Percentiles rank a stretch among this genome's conserved stretches.
phyloP scores from a whole-genome alignment of 2,888 invertebrate genomes.

The Andrena hattorfiana region DNA sequence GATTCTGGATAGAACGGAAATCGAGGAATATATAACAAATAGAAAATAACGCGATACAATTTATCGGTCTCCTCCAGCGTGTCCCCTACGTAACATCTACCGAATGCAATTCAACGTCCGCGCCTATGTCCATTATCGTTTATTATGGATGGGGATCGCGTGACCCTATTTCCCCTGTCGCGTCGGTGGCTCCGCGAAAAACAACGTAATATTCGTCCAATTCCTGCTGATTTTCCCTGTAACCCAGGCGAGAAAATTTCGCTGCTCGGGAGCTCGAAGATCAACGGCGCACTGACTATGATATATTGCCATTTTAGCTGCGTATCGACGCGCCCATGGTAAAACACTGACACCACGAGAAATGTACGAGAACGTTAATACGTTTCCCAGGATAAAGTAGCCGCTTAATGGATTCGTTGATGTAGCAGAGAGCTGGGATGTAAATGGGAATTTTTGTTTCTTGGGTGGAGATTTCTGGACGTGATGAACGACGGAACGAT shows the following conservation, averaged over 20 bases:
- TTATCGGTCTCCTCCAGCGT: slow-evolving; percentile 50
- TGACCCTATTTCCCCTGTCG: slow-evolving; percentile 13
- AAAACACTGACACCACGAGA: not conserved
- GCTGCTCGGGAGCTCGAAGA: not conserved
- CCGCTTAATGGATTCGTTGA: slow-evolving; percentile 28
- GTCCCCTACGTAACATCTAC: slow-evolving; percentile 33
- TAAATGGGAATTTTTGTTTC: slow-evolving; percentile 23
- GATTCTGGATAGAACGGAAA: slow-evolving; percentile 10
- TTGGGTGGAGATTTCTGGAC: not conserved
- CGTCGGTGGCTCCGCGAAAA: not conserved
- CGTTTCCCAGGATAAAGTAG: slow-evolving; percentile 7
- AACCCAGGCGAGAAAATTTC: not conserved
- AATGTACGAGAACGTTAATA: slow-evolving; percentile 8
- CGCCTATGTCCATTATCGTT: slow-evolving; percentile 54
- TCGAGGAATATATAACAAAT: not conserved
- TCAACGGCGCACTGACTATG: not conserved
- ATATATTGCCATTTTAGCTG: slow-evolving; percentile 12
- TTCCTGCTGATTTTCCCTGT: not conserved
- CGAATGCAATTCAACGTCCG: slow-evolving; percentile 51
- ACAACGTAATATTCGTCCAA: slow-evolving; percentile 5
- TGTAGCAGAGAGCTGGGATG: slow-evolving; percentile 4
- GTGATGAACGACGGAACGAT: slow-evolving; percentile 5
- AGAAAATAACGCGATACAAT: slow-evolving; percentile 37
- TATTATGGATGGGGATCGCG: slow-evolving; percentile 45
- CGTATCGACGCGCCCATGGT: not conserved